These are phyloP conservation scores for Lonchura striata DNA, from an alignment of 2,113 vertebrate species.

Conservation along the genomic window DNA sequence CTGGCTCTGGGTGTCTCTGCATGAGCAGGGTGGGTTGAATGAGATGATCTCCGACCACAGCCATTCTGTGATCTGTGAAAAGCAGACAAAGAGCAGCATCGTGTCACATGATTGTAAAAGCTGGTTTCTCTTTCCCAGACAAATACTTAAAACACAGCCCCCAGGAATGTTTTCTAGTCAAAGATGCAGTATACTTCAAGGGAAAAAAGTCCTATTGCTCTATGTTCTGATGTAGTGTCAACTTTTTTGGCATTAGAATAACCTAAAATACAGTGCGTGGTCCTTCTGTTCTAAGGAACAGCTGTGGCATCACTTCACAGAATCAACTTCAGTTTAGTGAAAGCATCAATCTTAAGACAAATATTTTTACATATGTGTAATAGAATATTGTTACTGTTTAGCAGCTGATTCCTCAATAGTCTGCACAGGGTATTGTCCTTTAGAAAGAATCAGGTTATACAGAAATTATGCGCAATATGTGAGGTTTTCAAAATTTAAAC, in stretches of 20 bases:
- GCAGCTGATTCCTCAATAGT: background rate
- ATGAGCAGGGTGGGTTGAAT: background rate
- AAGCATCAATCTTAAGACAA: background rate
- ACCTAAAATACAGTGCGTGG: background rate
- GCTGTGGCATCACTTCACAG: background rate
- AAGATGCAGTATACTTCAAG: background rate
- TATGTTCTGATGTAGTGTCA: background rate
- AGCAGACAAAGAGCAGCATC: background rate
- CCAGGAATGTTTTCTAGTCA: background rate
- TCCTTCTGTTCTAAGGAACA: background rate
- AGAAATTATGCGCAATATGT: background rate
- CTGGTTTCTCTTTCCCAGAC: background rate
- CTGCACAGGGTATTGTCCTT: background rate
- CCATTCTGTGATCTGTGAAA: background rate
- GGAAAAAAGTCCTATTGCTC: background rate
- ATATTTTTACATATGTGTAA: background rate
- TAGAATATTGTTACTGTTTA: background rate
- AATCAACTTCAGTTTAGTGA: background rate
- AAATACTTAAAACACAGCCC: fast-evolving
- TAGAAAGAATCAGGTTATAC: background rate
- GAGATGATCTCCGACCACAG: background rate
- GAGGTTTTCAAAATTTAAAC: background rate
- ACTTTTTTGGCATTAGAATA: background rate
- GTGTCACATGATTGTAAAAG: background rate
- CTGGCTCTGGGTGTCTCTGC: background rate